phyloP scores from a whole-genome alignment of 2,797 vertebrate genomes.

The Liasis olivaceus region DNA sequence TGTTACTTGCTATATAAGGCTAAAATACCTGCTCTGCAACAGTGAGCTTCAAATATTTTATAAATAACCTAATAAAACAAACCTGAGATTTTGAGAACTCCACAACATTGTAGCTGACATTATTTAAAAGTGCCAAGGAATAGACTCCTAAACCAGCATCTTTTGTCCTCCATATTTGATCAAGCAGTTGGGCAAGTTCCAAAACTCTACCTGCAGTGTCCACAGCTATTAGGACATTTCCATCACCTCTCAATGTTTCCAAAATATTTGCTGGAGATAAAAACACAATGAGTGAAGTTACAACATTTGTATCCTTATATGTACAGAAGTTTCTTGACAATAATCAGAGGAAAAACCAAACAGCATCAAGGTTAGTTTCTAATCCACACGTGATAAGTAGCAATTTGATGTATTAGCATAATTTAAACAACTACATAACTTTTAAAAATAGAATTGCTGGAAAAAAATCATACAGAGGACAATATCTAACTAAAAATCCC shows the following conservation, averaged over 20 bases:
- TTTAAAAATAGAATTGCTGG: not conserved
- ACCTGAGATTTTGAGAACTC: conserved; percentile 99
- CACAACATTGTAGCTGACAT: conserved; percentile 99
- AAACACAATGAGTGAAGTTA: conserved; percentile 42
- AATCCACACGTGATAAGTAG: not conserved
- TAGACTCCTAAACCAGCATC: conserved; percentile 95
- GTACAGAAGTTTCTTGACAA: not conserved
- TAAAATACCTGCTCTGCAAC: not conserved
- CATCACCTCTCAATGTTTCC: conserved; percentile 94
- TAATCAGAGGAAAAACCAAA: not conserved
- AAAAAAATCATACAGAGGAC: not conserved
- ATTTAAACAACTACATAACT: not conserved
- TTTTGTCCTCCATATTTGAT: conserved; percentile 99
- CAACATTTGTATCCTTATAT: conserved; percentile 27
- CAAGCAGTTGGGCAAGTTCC: conserved; percentile 95
- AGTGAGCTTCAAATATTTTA: not conserved
- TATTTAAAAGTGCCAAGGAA: conserved; percentile 94
- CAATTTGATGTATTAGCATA: not conserved
- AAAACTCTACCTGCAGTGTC: conserved; percentile 96
- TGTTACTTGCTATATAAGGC: not conserved
- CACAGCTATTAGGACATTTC: conserved; percentile 94
- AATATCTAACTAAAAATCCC: not conserved
- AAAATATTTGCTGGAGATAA: conserved; percentile 88
- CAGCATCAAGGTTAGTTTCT: not conserved
- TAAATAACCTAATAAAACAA: conserved; percentile 51